Evolutionary conservation across 2,113 vertebrate genomes (phyloP), one percentile per base, ranked within the genome.

Genomic region (Cynopterus brachyotis): DNA sequence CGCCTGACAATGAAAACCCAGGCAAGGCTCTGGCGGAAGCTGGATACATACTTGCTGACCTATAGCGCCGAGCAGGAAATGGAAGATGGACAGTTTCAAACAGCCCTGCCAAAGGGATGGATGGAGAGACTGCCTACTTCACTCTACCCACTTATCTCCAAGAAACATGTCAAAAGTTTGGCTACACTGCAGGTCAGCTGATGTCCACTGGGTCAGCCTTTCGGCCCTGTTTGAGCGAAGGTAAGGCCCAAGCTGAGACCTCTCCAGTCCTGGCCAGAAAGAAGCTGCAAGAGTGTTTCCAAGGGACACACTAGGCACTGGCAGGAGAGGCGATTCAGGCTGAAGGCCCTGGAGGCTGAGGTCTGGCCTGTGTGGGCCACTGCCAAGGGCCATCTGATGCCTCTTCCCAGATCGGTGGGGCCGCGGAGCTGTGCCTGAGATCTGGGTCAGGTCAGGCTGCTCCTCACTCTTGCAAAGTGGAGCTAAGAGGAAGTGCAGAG

Each of bases 401-500:
- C 37, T 66, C 20, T 60, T 50, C 30, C 70, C 6, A 40, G 57
- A 83, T 35, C 5, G 1, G 62, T 24, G 9, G 4, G 30, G 50
- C 13, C 0, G 11, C 13, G 32, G 37, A 28, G 82, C 37, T 26
- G 37, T 28, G 0, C 6, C 72, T 66, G 85, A 94, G 92, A 98
- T 97, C 95, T 95, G 96, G 97, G 97, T 97, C 95, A 97, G 97
- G 96, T 84, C 64, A 75, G 96, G 96, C 95, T 88, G 93, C 88
- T 0, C 0, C 94, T 95, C 17, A 89, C 82, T 97, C 96, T 96
- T 95, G 80, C 85, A 96, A 97, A 97, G 85, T 0, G 2, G 76
- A 97, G 87, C 94, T 0, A 9, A 96, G 76, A 37, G 13, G 69
- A 35, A 90, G 96, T 17, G 55, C 24, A 78, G 22, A 82, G 82